A percentile compares a stretch with the other conserved stretches of the same genome.
These are phyloP conservation scores for Nanorana parkeri DNA, from an alignment of 2,113 vertebrate species.

Conservation along the genomic window DNA sequence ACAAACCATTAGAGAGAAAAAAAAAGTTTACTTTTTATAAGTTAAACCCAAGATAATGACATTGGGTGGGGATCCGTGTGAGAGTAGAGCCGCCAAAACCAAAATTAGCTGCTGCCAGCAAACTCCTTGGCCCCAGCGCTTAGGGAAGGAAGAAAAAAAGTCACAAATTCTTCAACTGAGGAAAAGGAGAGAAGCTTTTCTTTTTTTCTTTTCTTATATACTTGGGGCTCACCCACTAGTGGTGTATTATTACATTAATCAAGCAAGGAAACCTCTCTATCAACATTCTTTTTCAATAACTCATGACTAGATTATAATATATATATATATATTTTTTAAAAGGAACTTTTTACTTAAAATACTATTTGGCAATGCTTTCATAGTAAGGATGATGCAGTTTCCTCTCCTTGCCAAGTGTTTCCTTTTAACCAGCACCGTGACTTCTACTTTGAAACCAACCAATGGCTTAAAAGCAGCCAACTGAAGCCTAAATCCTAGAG, in stretches of 20 bases:
- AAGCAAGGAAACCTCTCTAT: conserved; percentile 69
- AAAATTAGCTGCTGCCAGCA: conserved; percentile 86
- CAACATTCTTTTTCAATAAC: conserved; percentile 57
- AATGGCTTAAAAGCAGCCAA: conserved; percentile 25
- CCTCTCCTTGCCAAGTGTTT: conserved; percentile 88
- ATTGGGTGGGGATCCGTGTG: conserved; percentile 86
- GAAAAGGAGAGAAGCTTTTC: conserved; percentile 42
- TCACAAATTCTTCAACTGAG: conserved; percentile 64
- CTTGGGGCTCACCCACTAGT: conserved; percentile 71
- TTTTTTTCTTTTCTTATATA: conserved; percentile 49
- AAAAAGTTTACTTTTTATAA: conserved; percentile 71
- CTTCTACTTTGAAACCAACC: conserved; percentile 67
- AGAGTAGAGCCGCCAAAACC: conserved; percentile 81
- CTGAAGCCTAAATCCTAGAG: no score
- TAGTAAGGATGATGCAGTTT: conserved; percentile 90
- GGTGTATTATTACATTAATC: conserved; percentile 69
- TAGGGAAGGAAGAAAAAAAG: conserved; percentile 74
- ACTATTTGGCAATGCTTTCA: conserved; percentile 79
- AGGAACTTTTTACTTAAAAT: no score
- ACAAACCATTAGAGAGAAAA: conserved; percentile 59
- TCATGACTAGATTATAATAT: neutral
- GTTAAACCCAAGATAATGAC: conserved; percentile 90
- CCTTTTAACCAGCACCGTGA: conserved; percentile 83
- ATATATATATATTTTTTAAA: conserved; percentile 61
- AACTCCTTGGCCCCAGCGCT: conserved; percentile 79